These are phyloP conservation scores for Odontocerum albicorne DNA, from an alignment of 2,888 invertebrate species.

Conservation along the genomic window DNA sequence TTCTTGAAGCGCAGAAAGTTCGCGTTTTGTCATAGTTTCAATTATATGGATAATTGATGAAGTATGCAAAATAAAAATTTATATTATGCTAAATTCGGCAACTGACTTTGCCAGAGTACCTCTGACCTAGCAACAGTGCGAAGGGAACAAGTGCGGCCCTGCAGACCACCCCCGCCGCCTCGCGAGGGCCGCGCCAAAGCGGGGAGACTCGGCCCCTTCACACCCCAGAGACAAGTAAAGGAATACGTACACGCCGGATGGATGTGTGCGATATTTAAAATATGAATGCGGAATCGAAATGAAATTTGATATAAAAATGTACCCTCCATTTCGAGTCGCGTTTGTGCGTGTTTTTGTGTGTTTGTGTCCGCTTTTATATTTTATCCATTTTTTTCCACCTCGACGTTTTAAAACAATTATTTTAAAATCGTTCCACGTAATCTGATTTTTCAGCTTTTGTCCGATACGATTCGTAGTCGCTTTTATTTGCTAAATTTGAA, in stretches of 20 bases:
- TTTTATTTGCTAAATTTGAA: background rate
- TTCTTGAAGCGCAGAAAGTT: too few species aligned
- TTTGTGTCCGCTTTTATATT: slow-evolving; percentile 17
- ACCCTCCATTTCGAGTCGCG: slow-evolving; percentile 28
- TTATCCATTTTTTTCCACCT: slow-evolving; percentile 15
- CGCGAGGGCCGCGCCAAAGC: slow-evolving; percentile 8
- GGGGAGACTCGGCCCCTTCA: slow-evolving; percentile 6
- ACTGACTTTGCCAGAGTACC: too few species aligned
- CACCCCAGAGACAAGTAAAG: slow-evolving; percentile 27
- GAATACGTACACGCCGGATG: slow-evolving; percentile 25
- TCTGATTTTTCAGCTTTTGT: slow-evolving; percentile 14
- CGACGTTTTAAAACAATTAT: slow-evolving; percentile 13
- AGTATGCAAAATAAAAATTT: too few species aligned
- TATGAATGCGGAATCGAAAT: slow-evolving; percentile 36
- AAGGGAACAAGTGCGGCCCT: slow-evolving; percentile 24
- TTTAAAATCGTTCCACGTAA: slow-evolving; percentile 17
- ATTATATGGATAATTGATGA: too few species aligned
- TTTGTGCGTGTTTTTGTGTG: slow-evolving; percentile 14
- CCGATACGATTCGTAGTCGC: background rate
- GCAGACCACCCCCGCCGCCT: slow-evolving; percentile 2
- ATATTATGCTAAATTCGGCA: too few species aligned
- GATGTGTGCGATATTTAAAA: slow-evolving; percentile 34
- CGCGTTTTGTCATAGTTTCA: too few species aligned
- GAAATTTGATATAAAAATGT: slow-evolving; percentile 37
- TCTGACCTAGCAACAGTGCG: too few species aligned